These are phyloP conservation scores for Plumapathes pennacea DNA, from an alignment of 92 coral and sea anemone genomes.

Conservation along the genomic window DNA sequence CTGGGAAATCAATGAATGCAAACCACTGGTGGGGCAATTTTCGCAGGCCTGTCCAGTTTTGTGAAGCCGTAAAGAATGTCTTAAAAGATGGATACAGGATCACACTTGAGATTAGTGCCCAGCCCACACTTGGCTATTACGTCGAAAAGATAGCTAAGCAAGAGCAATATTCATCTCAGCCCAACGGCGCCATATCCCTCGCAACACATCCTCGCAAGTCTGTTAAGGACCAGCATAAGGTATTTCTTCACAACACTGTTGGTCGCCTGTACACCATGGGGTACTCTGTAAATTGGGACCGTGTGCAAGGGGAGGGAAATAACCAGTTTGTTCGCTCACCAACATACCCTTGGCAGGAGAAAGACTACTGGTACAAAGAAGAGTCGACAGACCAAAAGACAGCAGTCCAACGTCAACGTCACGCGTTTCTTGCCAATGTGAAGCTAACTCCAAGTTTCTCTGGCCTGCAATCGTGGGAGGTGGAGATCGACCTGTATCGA, in stretches of 20 bases:
- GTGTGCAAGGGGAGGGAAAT: slow-evolving; percentile 51
- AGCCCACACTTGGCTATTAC: slow-evolving; percentile 61
- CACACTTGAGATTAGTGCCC: slow-evolving; percentile 70
- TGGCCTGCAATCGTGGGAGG: slow-evolving; percentile 61
- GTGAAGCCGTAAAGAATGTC: slow-evolving; percentile 59
- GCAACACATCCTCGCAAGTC: slow-evolving; percentile 63
- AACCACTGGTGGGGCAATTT: slow-evolving; percentile 85
- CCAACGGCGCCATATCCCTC: slow-evolving; percentile 12
- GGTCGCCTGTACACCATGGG: slow-evolving; percentile 60
- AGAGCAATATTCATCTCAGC: slow-evolving; percentile 3
- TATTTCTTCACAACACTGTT: slow-evolving; percentile 72
- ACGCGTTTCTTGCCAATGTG: slow-evolving; percentile 33
- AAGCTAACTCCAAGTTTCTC: slow-evolving; percentile 34
- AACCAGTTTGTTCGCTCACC: slow-evolving; percentile 62
- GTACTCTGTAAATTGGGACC: slow-evolving; percentile 66
- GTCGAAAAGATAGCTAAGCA: slow-evolving; percentile 33
- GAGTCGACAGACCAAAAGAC: background rate
- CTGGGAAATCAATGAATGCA: slow-evolving; percentile 41
- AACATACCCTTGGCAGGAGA: slow-evolving; percentile 84
- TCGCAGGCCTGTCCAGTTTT: slow-evolving; percentile 63
- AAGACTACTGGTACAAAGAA: slow-evolving; percentile 60
- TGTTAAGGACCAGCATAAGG: slow-evolving; percentile 57
- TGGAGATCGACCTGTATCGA: slow-evolving; percentile 48
- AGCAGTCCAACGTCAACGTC: background rate
- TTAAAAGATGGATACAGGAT: slow-evolving; percentile 53